Evolutionary conservation across 2,113 vertebrate genomes (phyloP).

Genomic region (Turdus rufiventris): DNA sequence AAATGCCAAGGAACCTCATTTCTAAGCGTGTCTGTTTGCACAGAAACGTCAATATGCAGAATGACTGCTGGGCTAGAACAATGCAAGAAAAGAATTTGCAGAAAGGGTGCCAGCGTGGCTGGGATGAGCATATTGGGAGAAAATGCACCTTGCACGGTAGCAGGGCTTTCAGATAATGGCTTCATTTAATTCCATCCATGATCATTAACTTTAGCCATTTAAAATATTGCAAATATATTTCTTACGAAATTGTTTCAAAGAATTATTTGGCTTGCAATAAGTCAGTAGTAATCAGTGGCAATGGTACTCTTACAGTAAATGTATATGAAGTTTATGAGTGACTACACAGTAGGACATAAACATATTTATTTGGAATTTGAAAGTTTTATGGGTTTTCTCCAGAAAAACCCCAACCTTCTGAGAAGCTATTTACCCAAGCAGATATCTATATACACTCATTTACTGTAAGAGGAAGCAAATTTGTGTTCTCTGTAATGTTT

Average conservation of each 20-base stretch:
- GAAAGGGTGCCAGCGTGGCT: neutral
- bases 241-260: neutral
- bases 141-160: neutral
- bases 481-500: neutral
- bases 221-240: neutral
- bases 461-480: neutral
- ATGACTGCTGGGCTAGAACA: neutral
- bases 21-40: neutral
- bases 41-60: neutral
- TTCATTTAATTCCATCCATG: neutral
- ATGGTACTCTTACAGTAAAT: neutral
- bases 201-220: neutral
- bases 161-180: neutral
- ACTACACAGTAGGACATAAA: neutral
- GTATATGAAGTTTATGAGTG: neutral
- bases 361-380: neutral
- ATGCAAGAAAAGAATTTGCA: neutral
- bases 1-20: constrained; percentile 28
- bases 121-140: neutral
- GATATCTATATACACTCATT: neutral
- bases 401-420: neutral
- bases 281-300: neutral
- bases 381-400: neutral
- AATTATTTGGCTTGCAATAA: neutral
- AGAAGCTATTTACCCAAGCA: neutral